A percentile compares a stretch with the other conserved stretches of the same genome.
Evolutionary conservation across 1,140 invertebrate species (phyloP).

Genomic region (Oscheius sp.): DNA sequence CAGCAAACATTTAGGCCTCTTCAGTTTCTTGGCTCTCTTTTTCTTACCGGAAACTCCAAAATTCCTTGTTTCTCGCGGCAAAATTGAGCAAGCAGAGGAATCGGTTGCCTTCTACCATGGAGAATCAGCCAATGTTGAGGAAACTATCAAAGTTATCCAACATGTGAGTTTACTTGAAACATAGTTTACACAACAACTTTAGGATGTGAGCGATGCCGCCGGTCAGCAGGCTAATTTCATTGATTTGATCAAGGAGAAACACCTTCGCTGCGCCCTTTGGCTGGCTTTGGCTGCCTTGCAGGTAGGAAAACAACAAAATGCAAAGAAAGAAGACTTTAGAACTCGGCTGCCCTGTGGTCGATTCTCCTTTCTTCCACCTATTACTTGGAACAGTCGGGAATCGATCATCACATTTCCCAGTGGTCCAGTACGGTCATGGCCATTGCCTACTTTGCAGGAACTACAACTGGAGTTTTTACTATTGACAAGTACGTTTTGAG

Average conservation of each 20-base stretch:
- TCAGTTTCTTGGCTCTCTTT: background rate
- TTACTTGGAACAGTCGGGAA: background rate
- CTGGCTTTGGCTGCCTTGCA: background rate
- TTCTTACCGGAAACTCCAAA: background rate
- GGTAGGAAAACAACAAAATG: too few relatives aligned
- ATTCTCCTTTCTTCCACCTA: background rate
- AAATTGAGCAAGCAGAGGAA: background rate
- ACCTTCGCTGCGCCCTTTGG: background rate
- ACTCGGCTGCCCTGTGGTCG: background rate
- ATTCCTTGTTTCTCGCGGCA: background rate
- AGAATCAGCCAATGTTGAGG: background rate
- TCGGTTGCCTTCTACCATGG: slow-evolving; percentile 6
- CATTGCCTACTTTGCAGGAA: background rate
- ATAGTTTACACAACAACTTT: background rate
- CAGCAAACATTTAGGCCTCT: background rate
- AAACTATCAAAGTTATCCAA: background rate
- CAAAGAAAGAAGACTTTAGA: too few relatives aligned
- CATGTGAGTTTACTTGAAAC: background rate
- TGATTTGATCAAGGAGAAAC: background rate
- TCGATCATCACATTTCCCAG: slow-evolving; percentile 2
- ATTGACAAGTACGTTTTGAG: background rate
- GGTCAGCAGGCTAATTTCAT: background rate
- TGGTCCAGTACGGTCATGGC: slow-evolving; percentile 4
- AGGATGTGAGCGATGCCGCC: background rate
- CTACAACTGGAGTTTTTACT: background rate